Base-by-base conservation (phyloP, 2,888 invertebrate genomes). In the Leptinotarsa rubiginosa region DNA sequence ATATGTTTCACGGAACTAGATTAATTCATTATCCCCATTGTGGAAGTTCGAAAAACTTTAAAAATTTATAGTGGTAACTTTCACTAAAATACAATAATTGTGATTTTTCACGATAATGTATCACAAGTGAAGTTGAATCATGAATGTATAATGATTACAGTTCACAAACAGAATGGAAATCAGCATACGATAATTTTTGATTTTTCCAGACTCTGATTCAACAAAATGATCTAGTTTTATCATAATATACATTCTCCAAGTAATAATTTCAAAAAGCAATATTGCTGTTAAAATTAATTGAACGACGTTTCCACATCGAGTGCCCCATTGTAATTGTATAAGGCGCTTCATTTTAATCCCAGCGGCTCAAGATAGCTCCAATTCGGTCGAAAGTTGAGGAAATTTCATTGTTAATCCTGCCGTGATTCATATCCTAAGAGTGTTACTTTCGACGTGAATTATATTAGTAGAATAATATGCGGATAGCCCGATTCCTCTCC, bases 321-420 rank as follows among this genome's bases (percentile, higher is more conserved):
- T 56, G 15, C 56, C 56, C 56, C 4, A 13, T 56, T 56, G 56
- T 56, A 22, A 56, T 22, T 56, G 15, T 15, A 56, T 56, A 56
- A 22, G 56, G 25, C 56, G 49, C 52, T 67, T 18, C 67, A 22
- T 67, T 67, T 67, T 49, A 67, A 67, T 67, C 49, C 18, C 52
- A 25, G 22, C 56, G 56, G 56, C 15, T 22, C 13, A 56, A 56
- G 56, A 22, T 22, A 5, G 56, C 22, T 56, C 56, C 12, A 20
- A 56, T 25, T 52, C 31, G 52, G 31, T 64, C 31, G 73, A 65
- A 70, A 66, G 66, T 47, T 56, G 65, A 56, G 66, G 70, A 66
- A 72, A 72, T 72, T 72, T 59, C 72, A 72, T 67, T 64, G 69
- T 70, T 65, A 73, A 56, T 73, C 66, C 47, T 31, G 49, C 22